phyloP scores from a whole-genome alignment of 2,888 invertebrate genomes.

The Scelioninae gen. 2 region DNA sequence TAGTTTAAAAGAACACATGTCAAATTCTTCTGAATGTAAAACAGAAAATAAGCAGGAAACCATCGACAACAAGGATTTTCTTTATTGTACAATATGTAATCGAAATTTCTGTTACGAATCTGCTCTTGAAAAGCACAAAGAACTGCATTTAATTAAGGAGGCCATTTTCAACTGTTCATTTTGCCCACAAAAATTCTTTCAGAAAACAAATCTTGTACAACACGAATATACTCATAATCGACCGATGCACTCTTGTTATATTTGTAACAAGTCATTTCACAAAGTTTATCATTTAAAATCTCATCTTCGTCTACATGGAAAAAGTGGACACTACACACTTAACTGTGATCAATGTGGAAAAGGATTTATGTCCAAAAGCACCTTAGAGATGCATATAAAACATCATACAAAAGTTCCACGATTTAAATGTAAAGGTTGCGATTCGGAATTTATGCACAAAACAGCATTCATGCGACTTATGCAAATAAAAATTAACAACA shows the following conservation, averaged over 20 bases:
- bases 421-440: constrained; percentile 28
- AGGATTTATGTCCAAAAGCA: constrained; percentile 13
- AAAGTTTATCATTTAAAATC: constrained; percentile 32
- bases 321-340: background rate
- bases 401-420: constrained; percentile 1
- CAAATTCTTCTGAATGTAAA: background rate
- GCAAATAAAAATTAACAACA: constrained; percentile 33
- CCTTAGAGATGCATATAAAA: constrained; percentile 27
- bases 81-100: constrained; percentile 30
- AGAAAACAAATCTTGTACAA: constrained; percentile 42
- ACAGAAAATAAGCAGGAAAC: too few relatives aligned
- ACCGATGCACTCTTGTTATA: constrained; percentile 15
- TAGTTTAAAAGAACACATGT: constrained; percentile 17
- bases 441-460: constrained; percentile 10
- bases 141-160: constrained; percentile 37
- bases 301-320: constrained; percentile 17
- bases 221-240: constrained; percentile 40
- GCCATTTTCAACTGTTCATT: constrained; percentile 24
- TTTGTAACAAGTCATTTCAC: constrained; percentile 36
- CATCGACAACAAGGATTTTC: too few relatives aligned
- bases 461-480: constrained; percentile 17
- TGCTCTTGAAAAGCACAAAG: constrained; percentile 40
- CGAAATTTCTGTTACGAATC: constrained; percentile 45
- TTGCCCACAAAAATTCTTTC: constrained; percentile 51
- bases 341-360: constrained; percentile 38